Percentiles rank a stretch among this genome's conserved stretches.
Evolutionary conservation across 23 tunicate species (phyloP).

Genomic region (Halocynthia roretzi): DNA sequence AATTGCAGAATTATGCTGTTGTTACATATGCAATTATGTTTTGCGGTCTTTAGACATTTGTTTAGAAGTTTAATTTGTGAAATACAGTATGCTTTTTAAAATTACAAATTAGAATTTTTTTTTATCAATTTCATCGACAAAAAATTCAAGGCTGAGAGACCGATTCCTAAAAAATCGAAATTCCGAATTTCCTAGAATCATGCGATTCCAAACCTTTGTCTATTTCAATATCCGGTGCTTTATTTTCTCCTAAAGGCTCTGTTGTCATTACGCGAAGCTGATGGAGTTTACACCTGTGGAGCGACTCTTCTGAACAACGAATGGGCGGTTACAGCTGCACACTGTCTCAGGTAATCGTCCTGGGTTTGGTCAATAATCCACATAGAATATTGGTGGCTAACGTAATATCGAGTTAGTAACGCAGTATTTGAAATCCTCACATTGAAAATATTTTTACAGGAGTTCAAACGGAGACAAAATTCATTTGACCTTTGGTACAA

Average conservation of each 20-base stretch:
- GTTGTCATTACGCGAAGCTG: neutral
- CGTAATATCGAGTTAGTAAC: neutral
- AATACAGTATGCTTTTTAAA: no score
- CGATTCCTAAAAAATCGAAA: no score
- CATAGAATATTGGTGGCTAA: neutral
- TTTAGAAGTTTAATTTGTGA: no score
- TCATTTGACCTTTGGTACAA: neutral
- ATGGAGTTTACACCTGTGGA: neutral
- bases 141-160: neutral
- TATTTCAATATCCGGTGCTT: no score
- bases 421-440: neutral
- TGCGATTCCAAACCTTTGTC: no score
- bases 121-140: no score
- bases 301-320: neutral
- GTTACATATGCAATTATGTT: no score
- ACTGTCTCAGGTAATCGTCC: constrained; percentile 25
- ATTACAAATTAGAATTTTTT: no score
- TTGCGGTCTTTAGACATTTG: no score
- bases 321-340: constrained; percentile 49
- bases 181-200: no score
- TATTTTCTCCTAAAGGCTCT: neutral
- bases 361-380: neutral
- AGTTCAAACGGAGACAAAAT: neutral
- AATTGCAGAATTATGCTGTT: neutral
- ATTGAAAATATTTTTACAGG: neutral